Percentiles rank a stretch among this genome's conserved stretches.
Evolutionary conservation across 2,113 vertebrate species (phyloP).

Genomic region (Silurus asotus): DNA sequence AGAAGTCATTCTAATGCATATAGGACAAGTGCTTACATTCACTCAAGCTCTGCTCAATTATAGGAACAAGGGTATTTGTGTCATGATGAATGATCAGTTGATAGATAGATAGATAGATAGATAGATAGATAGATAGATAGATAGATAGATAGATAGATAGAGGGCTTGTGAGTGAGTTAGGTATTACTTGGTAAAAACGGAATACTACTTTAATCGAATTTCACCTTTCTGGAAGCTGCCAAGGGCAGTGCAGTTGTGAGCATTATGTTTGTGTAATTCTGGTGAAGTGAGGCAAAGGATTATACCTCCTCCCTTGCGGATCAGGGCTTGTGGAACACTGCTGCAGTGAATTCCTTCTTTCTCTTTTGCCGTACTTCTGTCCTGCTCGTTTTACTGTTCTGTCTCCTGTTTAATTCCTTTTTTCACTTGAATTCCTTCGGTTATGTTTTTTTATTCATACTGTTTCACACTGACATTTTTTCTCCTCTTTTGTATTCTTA

Average conservation of each 20-base stretch:
- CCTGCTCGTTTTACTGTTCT: slow-evolving; percentile 8
- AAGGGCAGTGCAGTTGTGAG: slow-evolving; percentile 1
- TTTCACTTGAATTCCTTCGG: slow-evolving; percentile 41
- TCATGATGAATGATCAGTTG: background rate
- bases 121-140: too few relatives aligned
- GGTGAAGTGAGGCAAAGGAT: slow-evolving; percentile 25
- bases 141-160: too few relatives aligned
- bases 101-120: too few relatives aligned
- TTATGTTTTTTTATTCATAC: slow-evolving; percentile 12
- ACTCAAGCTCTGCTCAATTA: background rate
- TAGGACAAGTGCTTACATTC: background rate
- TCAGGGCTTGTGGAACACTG: slow-evolving; percentile 56
- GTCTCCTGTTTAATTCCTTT: slow-evolving; percentile 13
- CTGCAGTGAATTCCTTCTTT: slow-evolving; percentile 52
- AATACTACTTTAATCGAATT: background rate
- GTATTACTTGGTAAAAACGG: background rate
- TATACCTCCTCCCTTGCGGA: slow-evolving; percentile 20
- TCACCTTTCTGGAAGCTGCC: background rate
- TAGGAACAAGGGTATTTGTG: background rate
- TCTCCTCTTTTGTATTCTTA: slow-evolving; percentile 23
- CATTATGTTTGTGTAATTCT: slow-evolving; percentile 12
- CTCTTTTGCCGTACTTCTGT: slow-evolving; percentile 26
- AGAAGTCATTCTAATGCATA: background rate
- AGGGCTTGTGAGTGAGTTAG: background rate
- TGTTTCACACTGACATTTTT: slow-evolving; percentile 10